Base-by-base conservation (phyloP, 2,113 vertebrate genomes). In the Myrmophylax atrothorax region DNA sequence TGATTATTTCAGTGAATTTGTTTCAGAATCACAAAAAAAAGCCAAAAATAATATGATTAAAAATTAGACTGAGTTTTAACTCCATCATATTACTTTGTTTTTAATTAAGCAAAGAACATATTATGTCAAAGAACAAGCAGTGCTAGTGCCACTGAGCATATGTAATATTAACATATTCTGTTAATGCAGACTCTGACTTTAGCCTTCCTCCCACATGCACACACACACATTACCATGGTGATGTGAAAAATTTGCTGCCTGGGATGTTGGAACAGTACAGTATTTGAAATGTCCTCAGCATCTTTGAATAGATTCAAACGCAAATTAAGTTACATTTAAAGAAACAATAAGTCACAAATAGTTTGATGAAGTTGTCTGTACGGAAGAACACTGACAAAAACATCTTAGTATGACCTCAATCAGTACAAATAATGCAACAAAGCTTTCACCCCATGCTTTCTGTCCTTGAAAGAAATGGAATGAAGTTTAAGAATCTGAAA, bases 211-310 rank as follows among this genome's bases (percentile, higher is more conserved):
- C 88, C 64, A 68, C 81, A 40, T 3, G 26, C 47, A 33, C 73
- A 69, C 38, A 80, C 14, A n/a, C 33, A 93, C 17, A 94, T 96
- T 89, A 76, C 96, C 92, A 96, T 94, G 89, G 87, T 90, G 85
- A 97, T 84, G 7, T 84, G 81, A 74, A 96, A 89, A 93, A 95
- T 89, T 40, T 80, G n/a, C 84, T 95, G 89, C 83, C 80, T 78
- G 74, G 37, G 49, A 82, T 85, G 91, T 89, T 50, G 33, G 40
- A 93, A 78, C 52, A 90, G 50, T 19, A 50, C 58, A 63, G 60
- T 55, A 93, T 87, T 95, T 93, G 20, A 91, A 93, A 82, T 74
- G 70, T 29, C 24, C 46, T 94, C 77, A 91, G 50, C 59, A 91
- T 88, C 64, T 90, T 5, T 88, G 53, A 95, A 77, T 64, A 87